These are phyloP conservation scores for Hipparchia semele DNA, from an alignment of 2,888 invertebrate species.

Conservation along the genomic window DNA sequence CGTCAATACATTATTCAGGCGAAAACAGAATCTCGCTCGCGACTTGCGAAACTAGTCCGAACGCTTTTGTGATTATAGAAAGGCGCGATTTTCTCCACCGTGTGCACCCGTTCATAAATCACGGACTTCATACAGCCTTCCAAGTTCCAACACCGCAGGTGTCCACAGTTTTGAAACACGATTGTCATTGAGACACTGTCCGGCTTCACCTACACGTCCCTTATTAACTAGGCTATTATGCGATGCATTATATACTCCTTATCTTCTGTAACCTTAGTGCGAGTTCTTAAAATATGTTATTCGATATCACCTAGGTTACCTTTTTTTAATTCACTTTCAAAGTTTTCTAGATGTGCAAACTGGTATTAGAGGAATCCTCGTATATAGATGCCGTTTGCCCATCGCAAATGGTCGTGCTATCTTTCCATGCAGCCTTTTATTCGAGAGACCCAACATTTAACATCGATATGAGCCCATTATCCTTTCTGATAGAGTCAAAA, in stretches of 20 bases:
- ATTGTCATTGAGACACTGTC: slow-evolving; percentile 54
- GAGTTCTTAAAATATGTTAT: background rate
- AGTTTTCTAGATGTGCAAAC: no score
- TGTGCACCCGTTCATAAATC: slow-evolving; percentile 64
- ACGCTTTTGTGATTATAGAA: slow-evolving; percentile 49
- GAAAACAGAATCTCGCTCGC: slow-evolving; percentile 38
- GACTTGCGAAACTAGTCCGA: slow-evolving; percentile 45
- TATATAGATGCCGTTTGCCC: slow-evolving; percentile 13
- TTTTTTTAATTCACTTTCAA: no score
- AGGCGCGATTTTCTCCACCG: slow-evolving; percentile 69
- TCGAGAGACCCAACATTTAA: slow-evolving; percentile 30
- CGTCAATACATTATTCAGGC: slow-evolving; percentile 38
- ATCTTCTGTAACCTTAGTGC: background rate
- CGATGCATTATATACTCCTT: slow-evolving; percentile 39
- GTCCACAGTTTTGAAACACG: slow-evolving; percentile 55
- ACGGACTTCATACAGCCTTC: slow-evolving; percentile 42
- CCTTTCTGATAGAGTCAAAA: slow-evolving; percentile 38
- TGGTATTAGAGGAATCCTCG: no score
- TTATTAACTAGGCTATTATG: slow-evolving; percentile 51
- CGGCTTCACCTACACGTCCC: slow-evolving; percentile 63
- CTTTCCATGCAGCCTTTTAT: slow-evolving; percentile 21
- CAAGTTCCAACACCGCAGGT: slow-evolving; percentile 59
- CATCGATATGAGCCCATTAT: slow-evolving; percentile 31
- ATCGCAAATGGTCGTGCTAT: slow-evolving; percentile 26
- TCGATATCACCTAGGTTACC: background rate